These are phyloP conservation scores for Amphipoea lucens DNA, from an alignment of 2,888 invertebrate species.

Conservation along the genomic window DNA sequence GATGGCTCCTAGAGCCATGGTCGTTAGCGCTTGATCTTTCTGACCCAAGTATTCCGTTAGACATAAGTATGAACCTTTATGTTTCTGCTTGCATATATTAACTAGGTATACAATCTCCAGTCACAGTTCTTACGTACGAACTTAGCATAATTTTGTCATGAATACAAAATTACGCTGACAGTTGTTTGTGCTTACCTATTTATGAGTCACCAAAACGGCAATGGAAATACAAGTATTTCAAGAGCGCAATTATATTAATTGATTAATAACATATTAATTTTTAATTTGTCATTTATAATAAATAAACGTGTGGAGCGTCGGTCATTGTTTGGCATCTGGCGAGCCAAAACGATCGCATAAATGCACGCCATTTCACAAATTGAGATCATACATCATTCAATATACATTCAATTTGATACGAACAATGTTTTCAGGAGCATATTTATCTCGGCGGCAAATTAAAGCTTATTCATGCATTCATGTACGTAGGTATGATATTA, in stretches of 20 bases:
- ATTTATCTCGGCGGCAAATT: conserved; percentile 68
- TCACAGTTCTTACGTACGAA: conserved; percentile 48
- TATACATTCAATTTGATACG: conserved; percentile 73
- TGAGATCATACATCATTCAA: conserved; percentile 82
- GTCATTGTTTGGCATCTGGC: conserved; percentile 79
- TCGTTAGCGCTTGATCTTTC: conserved; percentile 61
- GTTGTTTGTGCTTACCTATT: conserved; percentile 18
- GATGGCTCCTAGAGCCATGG: conserved; percentile 45
- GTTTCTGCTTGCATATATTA: conserved; percentile 56
- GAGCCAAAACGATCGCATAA: conserved; percentile 76
- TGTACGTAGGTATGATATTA: conserved; percentile 6
- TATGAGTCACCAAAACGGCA: conserved; percentile 28
- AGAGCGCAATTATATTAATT: conserved; percentile 63
- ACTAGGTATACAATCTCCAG: conserved; percentile 21
- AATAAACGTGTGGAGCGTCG: conserved; percentile 68
- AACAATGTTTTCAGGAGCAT: conserved; percentile 70
- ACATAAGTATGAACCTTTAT: conserved; percentile 52
- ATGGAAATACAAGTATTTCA: conserved; percentile 27
- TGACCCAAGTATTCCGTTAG: conserved; percentile 60
- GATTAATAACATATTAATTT: conserved; percentile 68
- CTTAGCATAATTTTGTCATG: conserved; percentile 57
- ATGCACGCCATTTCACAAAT: conserved; percentile 81
- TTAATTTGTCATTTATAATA: conserved; percentile 75
- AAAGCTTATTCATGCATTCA: conserved; percentile 58
- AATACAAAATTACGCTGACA: conserved; percentile 49